phyloP scores from a whole-genome alignment of 2,888 invertebrate species.

The Scrobipalpa costella region DNA sequence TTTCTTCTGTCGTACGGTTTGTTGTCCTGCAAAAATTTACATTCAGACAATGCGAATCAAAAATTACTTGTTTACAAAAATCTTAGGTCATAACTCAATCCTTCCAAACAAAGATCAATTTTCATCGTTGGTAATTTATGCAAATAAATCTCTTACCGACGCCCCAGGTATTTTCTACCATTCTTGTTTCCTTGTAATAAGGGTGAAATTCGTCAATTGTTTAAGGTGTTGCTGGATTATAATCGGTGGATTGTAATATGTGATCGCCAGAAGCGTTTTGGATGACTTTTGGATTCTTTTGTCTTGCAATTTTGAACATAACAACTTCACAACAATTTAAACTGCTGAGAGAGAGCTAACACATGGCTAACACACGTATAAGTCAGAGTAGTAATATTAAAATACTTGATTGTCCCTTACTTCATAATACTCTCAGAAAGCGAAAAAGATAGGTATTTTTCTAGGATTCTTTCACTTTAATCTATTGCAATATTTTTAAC shows the following conservation, averaged over 20 bases:
- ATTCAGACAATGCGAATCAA: not conserved
- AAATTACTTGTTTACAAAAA: slow-evolving; percentile 24
- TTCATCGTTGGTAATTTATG: slow-evolving; percentile 10
- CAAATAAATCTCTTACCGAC: slow-evolving; percentile 5
- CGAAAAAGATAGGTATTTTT: too few species aligned
- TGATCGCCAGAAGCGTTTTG: not conserved
- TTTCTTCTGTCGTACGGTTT: not conserved
- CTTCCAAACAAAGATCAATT: slow-evolving; percentile 13
- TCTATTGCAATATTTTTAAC: too few species aligned
- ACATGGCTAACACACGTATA: too few species aligned
- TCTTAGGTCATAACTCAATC: slow-evolving; percentile 11
- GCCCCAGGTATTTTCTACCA: not conserved
- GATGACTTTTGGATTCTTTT: not conserved
- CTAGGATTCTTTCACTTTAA: too few species aligned
- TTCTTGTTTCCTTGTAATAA: not conserved
- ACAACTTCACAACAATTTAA: not conserved
- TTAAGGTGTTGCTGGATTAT: slow-evolving; percentile 12
- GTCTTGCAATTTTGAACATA: not conserved
- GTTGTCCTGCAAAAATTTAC: not conserved
- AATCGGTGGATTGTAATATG: not conserved
- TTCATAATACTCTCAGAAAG: too few species aligned
- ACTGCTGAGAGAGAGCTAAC: not conserved
- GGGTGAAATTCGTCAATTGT: not conserved
- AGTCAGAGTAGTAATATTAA: too few species aligned
- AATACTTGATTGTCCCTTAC: too few species aligned